Base-by-base conservation (phyloP, 2,888 invertebrate genomes). In the Atherix ibis region DNA sequence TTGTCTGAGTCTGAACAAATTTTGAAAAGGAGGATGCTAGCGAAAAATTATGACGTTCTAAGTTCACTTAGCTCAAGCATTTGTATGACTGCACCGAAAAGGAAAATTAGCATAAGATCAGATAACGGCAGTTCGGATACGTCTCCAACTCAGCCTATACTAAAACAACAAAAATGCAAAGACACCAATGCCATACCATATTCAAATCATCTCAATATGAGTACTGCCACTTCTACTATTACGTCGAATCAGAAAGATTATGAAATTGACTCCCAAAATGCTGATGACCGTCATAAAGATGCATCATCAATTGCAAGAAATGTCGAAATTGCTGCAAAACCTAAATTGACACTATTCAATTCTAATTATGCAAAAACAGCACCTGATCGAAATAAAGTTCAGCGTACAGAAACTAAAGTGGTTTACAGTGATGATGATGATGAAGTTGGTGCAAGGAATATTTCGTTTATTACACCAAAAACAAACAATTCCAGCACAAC, bases 61-160 rank as follows among this genome's bases (percentile, higher is more conserved):
- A 58, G 61, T 32, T 60, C 60, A 1, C 43, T 60, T 1, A 60
- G 61, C 34, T 60, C 60, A 2, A 60, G 60, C 36, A 12, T 43
- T 10, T 27, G 27, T 6, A 43, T 46, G 5, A 22, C 43, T 6
- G 48, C 48, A 17, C 41, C 39, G 4, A 51, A 48, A 34, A 22
- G 38, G 13, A 41, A 38, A 27, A 12, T 36, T 9, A 25, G 28
- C 12, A 18, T 15, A 5, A 17, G 33, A 10, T 31, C 35, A 13
- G 17, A 30, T 3, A 35, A 30, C 4, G n/a, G 12, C 9, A 24
- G 25, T 5, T 13, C 16, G 6, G 17, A 19, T 18, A 16, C 28
- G 4, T 26, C 26, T 10, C 26, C 26, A 26, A 26, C n/a, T 26
- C 13, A 5, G 10, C 31, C 36, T n/a, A 34, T 34, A 9, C 18